phyloP scores from a whole-genome alignment of 2,797 vertebrate species.

The Sebastes hopkinsi region DNA sequence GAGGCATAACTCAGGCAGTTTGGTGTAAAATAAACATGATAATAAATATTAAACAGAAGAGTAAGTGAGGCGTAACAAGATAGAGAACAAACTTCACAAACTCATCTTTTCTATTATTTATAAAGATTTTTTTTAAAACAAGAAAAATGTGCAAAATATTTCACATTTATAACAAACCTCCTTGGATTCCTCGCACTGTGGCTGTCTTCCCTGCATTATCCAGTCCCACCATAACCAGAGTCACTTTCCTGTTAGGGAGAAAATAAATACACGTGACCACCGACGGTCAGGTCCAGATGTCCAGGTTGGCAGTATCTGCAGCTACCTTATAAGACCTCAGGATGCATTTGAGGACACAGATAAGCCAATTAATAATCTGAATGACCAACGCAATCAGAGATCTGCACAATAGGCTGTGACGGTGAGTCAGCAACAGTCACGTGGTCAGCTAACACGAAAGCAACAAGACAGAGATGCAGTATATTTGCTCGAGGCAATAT shows the following conservation, averaged over 20 bases:
- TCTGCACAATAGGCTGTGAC: background rate
- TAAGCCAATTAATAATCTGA: slow-evolving; percentile 51
- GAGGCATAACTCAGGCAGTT: background rate
- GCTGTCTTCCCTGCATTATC: slow-evolving; percentile 89
- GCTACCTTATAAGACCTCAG: slow-evolving; percentile 23
- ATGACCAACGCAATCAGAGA: slow-evolving; percentile 27
- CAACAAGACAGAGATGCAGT: background rate
- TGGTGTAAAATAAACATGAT: background rate
- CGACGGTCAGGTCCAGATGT: background rate
- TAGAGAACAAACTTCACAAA: background rate
- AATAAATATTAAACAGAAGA: background rate
- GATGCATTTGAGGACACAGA: slow-evolving; percentile 29
- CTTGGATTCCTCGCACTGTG: slow-evolving; percentile 86
- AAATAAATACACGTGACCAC: slow-evolving; percentile 1
- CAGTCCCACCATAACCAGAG: slow-evolving; percentile 87
- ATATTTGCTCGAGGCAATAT: background rate
- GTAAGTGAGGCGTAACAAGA: background rate
- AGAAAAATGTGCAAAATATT: background rate
- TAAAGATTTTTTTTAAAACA: background rate
- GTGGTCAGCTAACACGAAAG: background rate
- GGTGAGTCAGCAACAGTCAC: slow-evolving; percentile 38
- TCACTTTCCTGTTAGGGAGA: slow-evolving; percentile 83
- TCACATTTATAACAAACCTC: slow-evolving; percentile 69
- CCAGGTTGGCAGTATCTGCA: background rate
- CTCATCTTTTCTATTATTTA: background rate